These are phyloP conservation scores for Calyptomena viridis DNA, from an alignment of 2,113 vertebrate genomes.

Conservation along the genomic window DNA sequence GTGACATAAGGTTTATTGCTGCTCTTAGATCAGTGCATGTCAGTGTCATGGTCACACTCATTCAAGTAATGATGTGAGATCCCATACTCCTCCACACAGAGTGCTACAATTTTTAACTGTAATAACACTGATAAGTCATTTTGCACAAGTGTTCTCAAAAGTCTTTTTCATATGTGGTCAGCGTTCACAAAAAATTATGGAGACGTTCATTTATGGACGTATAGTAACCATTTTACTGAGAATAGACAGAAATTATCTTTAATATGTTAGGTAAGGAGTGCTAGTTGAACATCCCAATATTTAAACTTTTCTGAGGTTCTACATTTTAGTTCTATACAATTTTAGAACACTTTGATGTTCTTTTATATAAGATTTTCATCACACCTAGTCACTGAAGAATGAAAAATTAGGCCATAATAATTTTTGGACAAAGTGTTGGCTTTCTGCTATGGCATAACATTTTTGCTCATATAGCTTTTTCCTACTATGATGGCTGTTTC, in stretches of 20 bases:
- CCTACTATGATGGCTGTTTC: background rate
- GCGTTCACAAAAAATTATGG: background rate
- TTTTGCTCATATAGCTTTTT: background rate
- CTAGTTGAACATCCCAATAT: background rate
- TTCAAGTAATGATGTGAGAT: background rate
- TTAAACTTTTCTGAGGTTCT: background rate
- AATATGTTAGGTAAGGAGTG: background rate
- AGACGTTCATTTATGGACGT: background rate
- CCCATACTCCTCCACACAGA: background rate
- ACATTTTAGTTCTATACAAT: background rate
- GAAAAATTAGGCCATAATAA: background rate
- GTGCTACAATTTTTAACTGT: background rate
- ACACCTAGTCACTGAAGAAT: background rate
- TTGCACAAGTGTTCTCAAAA: background rate
- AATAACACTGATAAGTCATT: background rate
- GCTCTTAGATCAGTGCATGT: background rate
- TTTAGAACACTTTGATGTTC: background rate
- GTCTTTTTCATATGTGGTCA: background rate
- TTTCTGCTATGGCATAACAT: background rate
- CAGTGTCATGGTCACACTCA: background rate
- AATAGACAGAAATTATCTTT: background rate
- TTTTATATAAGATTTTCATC: background rate
- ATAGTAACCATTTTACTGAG: background rate
- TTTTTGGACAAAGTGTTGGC: background rate
- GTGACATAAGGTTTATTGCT: background rate